Evolutionary conservation across 2,888 invertebrate species (phyloP), one percentile per base, ranked within the genome.

Genomic region (Itoplectis maculator): DNA sequence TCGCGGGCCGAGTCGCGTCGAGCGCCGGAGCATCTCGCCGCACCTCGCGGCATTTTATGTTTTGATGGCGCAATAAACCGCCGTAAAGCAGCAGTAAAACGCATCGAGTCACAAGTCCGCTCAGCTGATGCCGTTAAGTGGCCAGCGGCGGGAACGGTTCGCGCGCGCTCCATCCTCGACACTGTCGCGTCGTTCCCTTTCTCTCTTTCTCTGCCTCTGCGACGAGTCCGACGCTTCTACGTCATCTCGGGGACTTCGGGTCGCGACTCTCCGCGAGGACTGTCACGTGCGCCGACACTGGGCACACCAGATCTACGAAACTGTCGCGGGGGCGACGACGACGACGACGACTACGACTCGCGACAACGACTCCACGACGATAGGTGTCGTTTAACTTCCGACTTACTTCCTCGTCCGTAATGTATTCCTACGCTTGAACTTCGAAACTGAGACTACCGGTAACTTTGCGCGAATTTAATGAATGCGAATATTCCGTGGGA

Each of bases 41-140:
- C 66, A 56, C 89, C 88, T 61, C 87, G 89, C 86, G 91, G 91
- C 91, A 91, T 92, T 93, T 93, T 92, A 92, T 92, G 92, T 90
- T 92, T 92, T 92, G 92, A 93, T 92, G 92, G 92, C 89, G 92
- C 92, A 92, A 92, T 93, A 93, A 92, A 93, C 88, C 89, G 91
- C 84, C 92, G 91, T 92, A 92, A 92, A 92, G 92, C 89, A 92
- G 92, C 91, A 91, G 91, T 92, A 92, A 92, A 92, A 92, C 91
- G 92, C 92, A 92, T 92, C 91, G 92, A 92, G 92, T 92, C 92
- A 89, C 92, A 92, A 92, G 92, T 92, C 92, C 91, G 89, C 90
- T 91, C 89, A 89, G 90, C 90, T 90, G 91, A 92, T 90, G 92
- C 92, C 91, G 91, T 92, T 92, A 92, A 92, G 91, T 91, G 90